Evolutionary conservation across 2,113 vertebrate species (phyloP), one percentile per base, ranked within the genome.

Genomic region (Heterotis niloticus): DNA sequence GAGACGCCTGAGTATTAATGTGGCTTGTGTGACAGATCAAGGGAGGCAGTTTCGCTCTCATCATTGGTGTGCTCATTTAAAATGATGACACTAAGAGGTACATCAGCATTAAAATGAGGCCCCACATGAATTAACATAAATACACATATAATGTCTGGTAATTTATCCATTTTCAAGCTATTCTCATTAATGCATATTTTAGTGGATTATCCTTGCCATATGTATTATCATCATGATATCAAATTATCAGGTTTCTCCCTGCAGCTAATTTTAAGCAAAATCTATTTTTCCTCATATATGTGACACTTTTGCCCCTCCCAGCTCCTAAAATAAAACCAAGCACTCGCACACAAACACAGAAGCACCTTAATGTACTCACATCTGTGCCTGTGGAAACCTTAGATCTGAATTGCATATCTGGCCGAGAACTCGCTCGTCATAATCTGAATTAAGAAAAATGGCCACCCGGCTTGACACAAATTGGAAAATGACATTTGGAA

Each of bases 401-500:
- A 90, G 81, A 91, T 94, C 92, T 94, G 92, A 93, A 94, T 95
- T 91, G 93, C 90, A 89, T 90, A 93, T 94, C 90, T 87, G 86
- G 88, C 89, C 89, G 86, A 87, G 91, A 88, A 93, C 90, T 84
- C 72, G 92, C 91, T 90, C 91, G 91, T 92, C 93, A 95, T 95
- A 94, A 94, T 91, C 92, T 90, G 88, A 92, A 96, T 95, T 94
- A 95, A 94, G 94, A 95, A 92, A 94, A 95, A 95, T 93, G 88
- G 92, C 92, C 89, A 90, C 91, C 86, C 88, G 79, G 88, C 94
- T 94, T 94, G 94, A 95, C 94, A 92, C 92, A 95, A 95, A 95
- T 95, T 95, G 93, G 93, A 94, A 95, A 94, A 94, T 94, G 93
- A 93, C 92, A 92, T 93, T 94, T 92, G 89, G 93, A 93, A 94